Base-by-base conservation (phyloP, 2,888 invertebrate species). In the Piscicola geometra region DNA sequence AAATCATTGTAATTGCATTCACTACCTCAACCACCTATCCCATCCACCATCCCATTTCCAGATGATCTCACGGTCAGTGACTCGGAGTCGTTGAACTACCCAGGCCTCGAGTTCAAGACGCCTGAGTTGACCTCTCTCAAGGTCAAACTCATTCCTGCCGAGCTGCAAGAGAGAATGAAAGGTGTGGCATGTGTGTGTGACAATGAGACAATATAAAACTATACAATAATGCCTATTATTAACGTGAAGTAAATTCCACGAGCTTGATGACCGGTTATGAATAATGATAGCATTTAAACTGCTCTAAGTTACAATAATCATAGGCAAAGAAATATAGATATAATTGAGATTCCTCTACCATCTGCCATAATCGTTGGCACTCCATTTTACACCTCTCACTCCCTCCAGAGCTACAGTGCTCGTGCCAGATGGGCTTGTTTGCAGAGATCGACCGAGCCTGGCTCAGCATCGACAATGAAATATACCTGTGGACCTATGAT, bases 401-500 rank as follows among this genome's bases (percentile, higher is more conserved):
- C 41, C 41, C 1, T 64, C 1, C 67, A 94, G 94, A 93, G 87
- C 93, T 96, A 89, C 94, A 95, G 86, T 93, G 93, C 81, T 93
- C 94, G 83, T 96, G 94, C 84, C 90, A 93, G 88, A 96, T 98
- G 94, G 99, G 99, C 1, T 88, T 99, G 12, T 97, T 99, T 87
- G 92, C 96, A 76, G 95, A 94, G 86, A 95, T 99, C 80, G 92
- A 91, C 75, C 88, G 98, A 83, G 97, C 97, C 0, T 99, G 97
- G 97, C 87, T 99, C 75, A 93, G 95, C 3, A 93, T 99, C 81
- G 99, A 99, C 84, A 95, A 94, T 82, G 95, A 97, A 87, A 92
- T 99, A 81, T 99, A 95, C 87, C 90, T 97, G 52, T 99, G 99
- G 99, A 93, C 94, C 35, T 98, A 94, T 87, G 94, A 96, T 86